Conservation (phyloP, 2,113 vertebrate species). For the Tragelaphus scriptus region DNA sequence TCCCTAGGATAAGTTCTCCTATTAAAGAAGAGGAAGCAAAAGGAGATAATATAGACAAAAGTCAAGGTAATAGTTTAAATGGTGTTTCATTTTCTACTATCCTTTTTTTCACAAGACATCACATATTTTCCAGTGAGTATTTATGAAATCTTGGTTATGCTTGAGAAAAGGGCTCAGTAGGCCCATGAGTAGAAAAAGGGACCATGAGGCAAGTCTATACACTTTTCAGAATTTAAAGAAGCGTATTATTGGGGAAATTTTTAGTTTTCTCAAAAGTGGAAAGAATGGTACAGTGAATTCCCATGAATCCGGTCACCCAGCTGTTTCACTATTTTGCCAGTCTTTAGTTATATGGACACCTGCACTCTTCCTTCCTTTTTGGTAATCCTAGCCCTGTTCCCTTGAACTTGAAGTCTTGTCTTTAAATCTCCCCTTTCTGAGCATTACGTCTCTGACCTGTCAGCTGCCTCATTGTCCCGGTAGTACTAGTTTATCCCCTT, state of each 20-base stretch:
- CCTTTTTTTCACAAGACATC: not conserved
- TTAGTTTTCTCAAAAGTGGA: not conserved
- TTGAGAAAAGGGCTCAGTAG: not conserved
- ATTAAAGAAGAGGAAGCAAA: slow-evolving; percentile 80
- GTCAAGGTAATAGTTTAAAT: slow-evolving; percentile 78
- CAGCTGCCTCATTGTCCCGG: not conserved
- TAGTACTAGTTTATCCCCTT: not conserved
- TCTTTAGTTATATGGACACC: not conserved
- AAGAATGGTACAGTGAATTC: not conserved
- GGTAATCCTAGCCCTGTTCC: not conserved
- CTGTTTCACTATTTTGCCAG: not conserved
- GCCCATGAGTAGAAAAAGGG: not conserved
- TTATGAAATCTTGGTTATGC: not conserved
- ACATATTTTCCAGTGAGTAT: not conserved
- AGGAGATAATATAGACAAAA: slow-evolving; percentile 77
- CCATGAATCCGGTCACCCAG: not conserved
- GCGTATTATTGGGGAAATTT: not conserved
- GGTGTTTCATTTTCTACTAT: not conserved
- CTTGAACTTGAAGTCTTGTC: not conserved
- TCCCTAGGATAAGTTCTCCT: slow-evolving; percentile 79
- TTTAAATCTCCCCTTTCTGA: not conserved
- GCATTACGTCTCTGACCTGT: not conserved
- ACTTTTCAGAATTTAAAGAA: not conserved
- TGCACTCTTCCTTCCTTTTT: not conserved
- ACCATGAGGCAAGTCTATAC: not conserved